Evolutionary conservation across 2,797 vertebrate species (phyloP).

Genomic region (Gorsachius magnificus): DNA sequence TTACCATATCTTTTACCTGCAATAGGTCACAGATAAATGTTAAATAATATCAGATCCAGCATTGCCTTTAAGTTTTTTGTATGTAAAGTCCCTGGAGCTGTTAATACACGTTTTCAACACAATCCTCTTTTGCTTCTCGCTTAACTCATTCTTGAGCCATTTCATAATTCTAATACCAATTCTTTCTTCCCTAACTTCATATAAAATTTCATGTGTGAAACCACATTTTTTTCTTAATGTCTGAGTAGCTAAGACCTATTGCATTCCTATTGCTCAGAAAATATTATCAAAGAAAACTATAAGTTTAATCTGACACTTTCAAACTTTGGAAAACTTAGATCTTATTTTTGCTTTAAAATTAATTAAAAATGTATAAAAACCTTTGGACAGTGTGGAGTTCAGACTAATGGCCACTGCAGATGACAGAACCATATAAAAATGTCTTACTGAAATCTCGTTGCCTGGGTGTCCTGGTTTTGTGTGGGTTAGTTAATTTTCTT

Average conservation of each 20-base stretch:
- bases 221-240: neutral
- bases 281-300: neutral
- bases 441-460: neutral
- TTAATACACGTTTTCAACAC: neutral
- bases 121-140: neutral
- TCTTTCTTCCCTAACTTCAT: neutral
- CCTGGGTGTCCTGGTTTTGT: too few species aligned
- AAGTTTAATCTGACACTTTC: neutral
- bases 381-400: neutral
- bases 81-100: neutral
- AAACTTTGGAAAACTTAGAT: neutral
- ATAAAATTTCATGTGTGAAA: neutral
- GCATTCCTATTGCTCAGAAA: neutral
- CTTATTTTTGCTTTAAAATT: neutral
- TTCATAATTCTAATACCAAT: neutral
- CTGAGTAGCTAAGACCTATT: neutral
- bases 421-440: neutral
- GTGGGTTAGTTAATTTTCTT: too few species aligned
- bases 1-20: neutral
- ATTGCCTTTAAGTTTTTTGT: neutral
- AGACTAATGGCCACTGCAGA: neutral
- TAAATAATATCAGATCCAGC: neutral
- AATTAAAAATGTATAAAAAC: neutral
- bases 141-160: neutral
- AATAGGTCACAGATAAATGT: neutral